Evolutionary conservation across 2,888 invertebrate species (phyloP).

Genomic region (Branchinecta sandiegonensis): DNA sequence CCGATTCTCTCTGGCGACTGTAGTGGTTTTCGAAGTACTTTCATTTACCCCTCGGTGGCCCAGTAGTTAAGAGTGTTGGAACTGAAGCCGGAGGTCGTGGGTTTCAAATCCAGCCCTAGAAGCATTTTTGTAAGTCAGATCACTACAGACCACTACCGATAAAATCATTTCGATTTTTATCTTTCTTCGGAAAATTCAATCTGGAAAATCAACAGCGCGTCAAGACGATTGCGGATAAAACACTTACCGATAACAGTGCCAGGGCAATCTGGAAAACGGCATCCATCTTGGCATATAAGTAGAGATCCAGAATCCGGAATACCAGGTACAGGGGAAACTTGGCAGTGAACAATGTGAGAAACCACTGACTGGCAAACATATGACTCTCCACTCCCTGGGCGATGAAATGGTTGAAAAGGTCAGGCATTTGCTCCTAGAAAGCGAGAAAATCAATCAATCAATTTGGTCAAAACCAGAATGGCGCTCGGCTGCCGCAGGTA

Average conservation of each 20-base stretch:
- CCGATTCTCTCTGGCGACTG: too few species aligned
- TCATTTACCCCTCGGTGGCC: too few species aligned
- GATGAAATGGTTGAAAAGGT: conserved; percentile 63
- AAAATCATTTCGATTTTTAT: too few species aligned
- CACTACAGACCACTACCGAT: too few species aligned
- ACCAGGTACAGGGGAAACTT: conserved; percentile 93
- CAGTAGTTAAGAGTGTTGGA: too few species aligned
- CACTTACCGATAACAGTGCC: conserved; percentile 65
- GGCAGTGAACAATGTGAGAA: conserved; percentile 96
- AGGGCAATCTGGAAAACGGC: conserved; percentile 92
- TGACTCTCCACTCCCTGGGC: conserved; percentile 84
- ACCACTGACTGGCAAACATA: conserved; percentile 99
- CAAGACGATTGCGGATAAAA: neutral
- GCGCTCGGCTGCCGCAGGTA: too few species aligned
- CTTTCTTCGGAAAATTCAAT: too few species aligned
- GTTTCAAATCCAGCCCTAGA: too few species aligned
- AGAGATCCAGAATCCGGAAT: conserved; percentile 93
- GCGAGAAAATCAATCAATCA: neutral
- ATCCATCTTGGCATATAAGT: conserved; percentile 83
- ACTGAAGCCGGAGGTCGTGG: too few species aligned
- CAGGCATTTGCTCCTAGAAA: conserved; percentile 57
- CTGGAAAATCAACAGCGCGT: too few species aligned
- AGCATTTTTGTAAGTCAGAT: too few species aligned
- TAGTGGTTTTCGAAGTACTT: too few species aligned
- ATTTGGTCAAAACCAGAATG: neutral